Conservation (phyloP, 2,888 invertebrate species). For the Pemphredon lugubris region DNA sequence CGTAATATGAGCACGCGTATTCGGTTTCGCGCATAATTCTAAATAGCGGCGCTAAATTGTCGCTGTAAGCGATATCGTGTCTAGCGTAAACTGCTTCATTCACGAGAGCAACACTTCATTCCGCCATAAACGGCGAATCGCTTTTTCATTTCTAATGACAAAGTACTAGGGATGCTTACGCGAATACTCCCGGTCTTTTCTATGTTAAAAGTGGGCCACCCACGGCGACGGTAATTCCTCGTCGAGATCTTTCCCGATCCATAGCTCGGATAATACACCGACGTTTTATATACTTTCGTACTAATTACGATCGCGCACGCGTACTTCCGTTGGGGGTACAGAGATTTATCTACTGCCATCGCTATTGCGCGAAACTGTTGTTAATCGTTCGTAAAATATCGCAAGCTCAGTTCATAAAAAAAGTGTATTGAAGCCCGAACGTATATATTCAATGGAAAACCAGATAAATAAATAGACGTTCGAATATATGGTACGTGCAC, state of each 20-base stretch:
- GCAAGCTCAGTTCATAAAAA: too few species aligned
- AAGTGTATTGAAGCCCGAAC: too few species aligned
- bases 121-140: conserved; percentile 18
- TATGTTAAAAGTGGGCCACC: conserved; percentile 28
- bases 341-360: background rate
- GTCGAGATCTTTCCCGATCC: conserved; percentile 10
- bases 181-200: conserved; percentile 1
- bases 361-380: too few species aligned
- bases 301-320: conserved; percentile 34
- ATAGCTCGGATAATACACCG: conserved; percentile 15
- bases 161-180: background rate
- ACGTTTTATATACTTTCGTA: conserved; percentile 20
- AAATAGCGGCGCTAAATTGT: conserved; percentile 72
- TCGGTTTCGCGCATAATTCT: conserved; percentile 75
- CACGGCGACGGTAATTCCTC: conserved; percentile 28
- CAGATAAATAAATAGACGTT: too few species aligned
- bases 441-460: too few species aligned
- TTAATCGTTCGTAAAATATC: too few species aligned
- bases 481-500: too few species aligned
- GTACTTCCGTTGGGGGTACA: background rate
- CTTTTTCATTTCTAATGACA: conserved; percentile 4
- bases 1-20: conserved; percentile 70
- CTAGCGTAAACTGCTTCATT: conserved; percentile 63
- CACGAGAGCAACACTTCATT: conserved; percentile 48
- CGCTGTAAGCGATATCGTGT: conserved; percentile 68